Evolutionary conservation across 2,888 invertebrate species (phyloP), one percentile per base, ranked within the genome.

Genomic region (Cordilura impudica): DNA sequence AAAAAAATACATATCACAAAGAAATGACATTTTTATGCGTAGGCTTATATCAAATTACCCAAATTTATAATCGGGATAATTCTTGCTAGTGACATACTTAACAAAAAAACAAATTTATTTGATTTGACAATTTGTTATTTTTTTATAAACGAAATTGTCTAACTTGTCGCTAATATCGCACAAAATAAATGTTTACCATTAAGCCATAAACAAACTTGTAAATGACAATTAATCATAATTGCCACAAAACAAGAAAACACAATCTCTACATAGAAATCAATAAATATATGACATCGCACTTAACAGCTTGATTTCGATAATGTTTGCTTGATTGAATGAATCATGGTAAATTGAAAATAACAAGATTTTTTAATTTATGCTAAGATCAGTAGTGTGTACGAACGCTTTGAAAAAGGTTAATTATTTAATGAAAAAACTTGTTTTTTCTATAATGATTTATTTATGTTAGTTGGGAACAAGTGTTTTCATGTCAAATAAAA

Each of bases 181-280:
- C 18, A 23, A n/a, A 58, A 58, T 21, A 39, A n/a, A 43, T 58
- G n/a, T 43, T 58, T 19, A 58, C 4, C 18, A 31, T 19, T 12
- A 26, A 47, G 56, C 45, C 23, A 29, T 1, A 47, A 8, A 26
- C 35, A 49, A 47, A 61, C 29, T 51, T 61, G 43, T 21, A 29
- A 51, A 53, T 21, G 16, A 14, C 43, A 71, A 70, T 70, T 49
- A 70, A 70, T 70, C 70, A 70, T 51, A 53, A 39, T 23, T 18
- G 14, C 16, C 18, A 23, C 16, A 8, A 39, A 65, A 23, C 35
- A 35, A n/a, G n/a, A n/a, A n/a, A n/a, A n/a, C 31, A 65, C 21
- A 56, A 56, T 14, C n/a, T n/a, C 4, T n/a, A 35, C 12, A 56
- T 16, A 54, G 7, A 14, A 35, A 7, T n/a, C 4, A 53, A 31